Evolutionary conservation across 2,888 invertebrate species (phyloP).

Genomic region (Panopea generosa): DNA sequence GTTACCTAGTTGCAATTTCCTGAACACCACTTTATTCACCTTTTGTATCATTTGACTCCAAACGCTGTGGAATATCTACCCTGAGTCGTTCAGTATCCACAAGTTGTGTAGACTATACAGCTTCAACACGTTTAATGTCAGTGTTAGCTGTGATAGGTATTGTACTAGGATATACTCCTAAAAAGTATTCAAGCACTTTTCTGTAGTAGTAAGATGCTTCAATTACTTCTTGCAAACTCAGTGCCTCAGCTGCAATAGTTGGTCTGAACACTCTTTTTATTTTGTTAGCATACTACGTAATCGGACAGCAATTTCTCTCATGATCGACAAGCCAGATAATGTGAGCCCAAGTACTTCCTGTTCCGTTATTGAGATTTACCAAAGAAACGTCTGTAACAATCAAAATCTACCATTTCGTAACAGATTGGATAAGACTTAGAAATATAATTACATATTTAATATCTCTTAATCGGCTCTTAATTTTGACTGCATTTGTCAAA

Average conservation of each 20-base stretch:
- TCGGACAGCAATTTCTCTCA: slow-evolving; percentile 41
- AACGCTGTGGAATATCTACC: too few relatives aligned
- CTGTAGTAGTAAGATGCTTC: too few relatives aligned
- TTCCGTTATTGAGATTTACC: slow-evolving; percentile 45
- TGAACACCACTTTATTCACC: slow-evolving; percentile 30
- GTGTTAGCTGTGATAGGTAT: slow-evolving; percentile 35
- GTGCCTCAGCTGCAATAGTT: too few relatives aligned
- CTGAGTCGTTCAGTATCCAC: slow-evolving; percentile 41
- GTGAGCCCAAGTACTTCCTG: slow-evolving; percentile 44
- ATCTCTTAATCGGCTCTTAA: slow-evolving; percentile 37
- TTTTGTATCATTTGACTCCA: too few relatives aligned
- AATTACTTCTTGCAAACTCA: too few relatives aligned
- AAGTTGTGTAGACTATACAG: slow-evolving; percentile 43
- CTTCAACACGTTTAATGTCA: slow-evolving; percentile 46
- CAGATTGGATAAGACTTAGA: slow-evolving; percentile 15
- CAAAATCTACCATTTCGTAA: slow-evolving; percentile 35
- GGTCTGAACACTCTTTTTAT: too few relatives aligned
- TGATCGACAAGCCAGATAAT: slow-evolving; percentile 45
- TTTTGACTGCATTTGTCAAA: slow-evolving; percentile 24
- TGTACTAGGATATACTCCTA: slow-evolving; percentile 5
- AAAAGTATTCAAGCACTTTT: slow-evolving; percentile 26
- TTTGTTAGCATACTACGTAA: too few relatives aligned
- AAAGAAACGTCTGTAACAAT: slow-evolving; percentile 52
- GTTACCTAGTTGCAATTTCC: slow-evolving; percentile 12
- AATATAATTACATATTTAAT: slow-evolving; percentile 37